A percentile compares a stretch with the other conserved stretches of the same genome.
Conservation (phyloP, 64 coral and sea anemone species). For the Montipora capricornis region DNA sequence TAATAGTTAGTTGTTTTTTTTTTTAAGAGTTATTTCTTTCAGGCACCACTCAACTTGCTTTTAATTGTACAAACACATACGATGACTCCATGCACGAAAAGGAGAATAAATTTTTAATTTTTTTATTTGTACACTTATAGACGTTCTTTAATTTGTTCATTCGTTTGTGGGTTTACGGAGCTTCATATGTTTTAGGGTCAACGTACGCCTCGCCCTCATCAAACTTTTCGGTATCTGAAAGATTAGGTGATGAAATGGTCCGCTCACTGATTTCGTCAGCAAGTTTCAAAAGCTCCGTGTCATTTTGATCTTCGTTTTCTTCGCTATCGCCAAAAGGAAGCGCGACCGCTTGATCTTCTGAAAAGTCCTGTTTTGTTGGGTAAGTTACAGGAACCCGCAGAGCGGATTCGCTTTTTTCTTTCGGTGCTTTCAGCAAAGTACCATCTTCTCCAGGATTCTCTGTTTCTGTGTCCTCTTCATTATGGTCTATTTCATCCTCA, state of each 20-base stretch:
- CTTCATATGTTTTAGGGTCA: background rate
- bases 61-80: too few relatives aligned
- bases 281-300: constrained; percentile 68
- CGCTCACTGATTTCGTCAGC: constrained; percentile 59
- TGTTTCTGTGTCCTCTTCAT: background rate
- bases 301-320: constrained; percentile 19
- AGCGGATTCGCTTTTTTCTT: background rate
- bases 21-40: too few relatives aligned
- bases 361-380: constrained; percentile 1
- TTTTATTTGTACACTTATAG: too few relatives aligned
- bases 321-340: background rate
- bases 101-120: too few relatives aligned
- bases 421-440: background rate
- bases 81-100: too few relatives aligned
- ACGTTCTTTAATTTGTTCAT: too few relatives aligned
- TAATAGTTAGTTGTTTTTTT: too few relatives aligned
- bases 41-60: too few relatives aligned
- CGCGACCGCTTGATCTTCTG: background rate
- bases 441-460: background rate
- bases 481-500: constrained; percentile 23
- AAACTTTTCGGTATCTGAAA: background rate
- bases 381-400: background rate
- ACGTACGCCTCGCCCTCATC: background rate
- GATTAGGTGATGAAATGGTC: background rate
- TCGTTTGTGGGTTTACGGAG: background rate